Conservation (phyloP, 1,140 invertebrate genomes). For the Pseudobourletiella spinata region DNA sequence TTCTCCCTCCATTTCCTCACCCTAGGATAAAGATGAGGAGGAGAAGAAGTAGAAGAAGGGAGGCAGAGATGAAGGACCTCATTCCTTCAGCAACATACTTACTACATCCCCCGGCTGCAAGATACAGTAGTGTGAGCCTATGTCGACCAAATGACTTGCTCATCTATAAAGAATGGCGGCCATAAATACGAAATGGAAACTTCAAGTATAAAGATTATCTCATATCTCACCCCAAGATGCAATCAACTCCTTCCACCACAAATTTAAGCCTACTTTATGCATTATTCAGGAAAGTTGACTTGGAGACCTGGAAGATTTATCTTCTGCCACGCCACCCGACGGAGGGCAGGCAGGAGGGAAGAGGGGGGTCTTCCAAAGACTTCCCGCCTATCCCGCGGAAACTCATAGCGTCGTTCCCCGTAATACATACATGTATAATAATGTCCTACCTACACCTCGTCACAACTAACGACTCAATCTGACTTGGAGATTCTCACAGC, state of each 20-base stretch:
- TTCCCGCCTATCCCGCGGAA: too few relatives aligned
- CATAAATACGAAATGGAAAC: conserved; percentile 31
- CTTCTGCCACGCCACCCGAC: not conserved
- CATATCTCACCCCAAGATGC: conserved; percentile 30
- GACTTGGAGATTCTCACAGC: too few relatives aligned
- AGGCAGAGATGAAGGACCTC: not conserved
- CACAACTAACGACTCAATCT: conserved; percentile 1
- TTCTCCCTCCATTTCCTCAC: conserved; percentile 9
- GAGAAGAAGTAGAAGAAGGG: too few relatives aligned
- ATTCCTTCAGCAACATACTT: not conserved
- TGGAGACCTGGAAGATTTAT: conserved; percentile 4
- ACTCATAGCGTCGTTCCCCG: too few relatives aligned
- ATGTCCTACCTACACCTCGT: too few relatives aligned
- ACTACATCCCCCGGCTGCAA: too few relatives aligned
- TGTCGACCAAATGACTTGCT: conserved; percentile 26
- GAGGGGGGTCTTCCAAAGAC: too few relatives aligned
- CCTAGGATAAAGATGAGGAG: not conserved
- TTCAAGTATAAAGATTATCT: conserved; percentile 29
- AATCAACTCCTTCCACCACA: conserved; percentile 30
- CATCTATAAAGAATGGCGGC: conserved; percentile 26
- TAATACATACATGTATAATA: too few relatives aligned
- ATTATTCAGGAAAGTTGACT: conserved; percentile 19
- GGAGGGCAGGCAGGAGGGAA: not conserved
- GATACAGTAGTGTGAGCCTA: not conserved
- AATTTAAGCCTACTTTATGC: conserved; percentile 25